These are phyloP conservation scores for Vesta saturnalis DNA, from an alignment of 2,888 invertebrate species.

Conservation along the genomic window DNA sequence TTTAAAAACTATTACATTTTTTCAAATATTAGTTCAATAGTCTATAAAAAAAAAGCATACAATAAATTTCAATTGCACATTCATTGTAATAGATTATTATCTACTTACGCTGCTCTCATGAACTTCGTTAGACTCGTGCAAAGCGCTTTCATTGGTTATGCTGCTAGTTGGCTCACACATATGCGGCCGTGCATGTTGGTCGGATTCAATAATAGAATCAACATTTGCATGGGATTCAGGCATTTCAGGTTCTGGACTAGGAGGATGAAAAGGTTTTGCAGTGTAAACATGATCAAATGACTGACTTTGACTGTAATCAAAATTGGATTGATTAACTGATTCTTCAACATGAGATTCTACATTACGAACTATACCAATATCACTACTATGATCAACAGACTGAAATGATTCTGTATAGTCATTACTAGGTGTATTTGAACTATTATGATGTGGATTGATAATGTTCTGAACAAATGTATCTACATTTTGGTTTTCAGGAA, in stretches of 20 bases:
- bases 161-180: constrained; percentile 54
- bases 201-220: constrained; percentile 26
- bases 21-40: too few relatives aligned
- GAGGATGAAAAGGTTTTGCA: constrained; percentile 15
- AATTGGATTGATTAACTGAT: not conserved
- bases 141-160: constrained; percentile 54
- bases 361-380: not conserved
- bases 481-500: not conserved
- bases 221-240: constrained; percentile 16
- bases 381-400: not conserved
- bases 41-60: not conserved
- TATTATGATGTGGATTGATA: not conserved
- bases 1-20: too few relatives aligned
- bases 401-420: not conserved
- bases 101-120: constrained; percentile 54
- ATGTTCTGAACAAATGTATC: not conserved
- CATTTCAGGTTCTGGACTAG: constrained; percentile 15
- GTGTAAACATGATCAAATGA: constrained; percentile 6
- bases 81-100: constrained; percentile 17
- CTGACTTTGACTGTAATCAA: not conserved
- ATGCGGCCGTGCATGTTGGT: constrained; percentile 49
- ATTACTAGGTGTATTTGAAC: not conserved
- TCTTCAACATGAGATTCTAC: not conserved
- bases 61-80: constrained; percentile 35
- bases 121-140: constrained; percentile 52